phyloP scores from a whole-genome alignment of 1,140 invertebrate species.

The Monochamus saltuarius region DNA sequence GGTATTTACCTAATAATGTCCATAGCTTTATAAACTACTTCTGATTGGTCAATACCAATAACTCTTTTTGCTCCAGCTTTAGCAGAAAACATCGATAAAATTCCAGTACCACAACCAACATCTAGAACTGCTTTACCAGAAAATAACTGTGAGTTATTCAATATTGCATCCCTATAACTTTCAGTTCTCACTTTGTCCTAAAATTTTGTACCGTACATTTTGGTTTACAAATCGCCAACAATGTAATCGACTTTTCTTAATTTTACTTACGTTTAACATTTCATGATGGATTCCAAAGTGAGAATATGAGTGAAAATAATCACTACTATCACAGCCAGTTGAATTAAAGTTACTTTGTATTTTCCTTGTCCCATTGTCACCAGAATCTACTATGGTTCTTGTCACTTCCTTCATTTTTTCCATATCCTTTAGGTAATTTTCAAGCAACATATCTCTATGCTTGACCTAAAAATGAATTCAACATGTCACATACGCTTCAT shows the following conservation, averaged over 20 bases:
- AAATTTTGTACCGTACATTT: conserved; percentile 21
- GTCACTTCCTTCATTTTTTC: conserved; percentile 63
- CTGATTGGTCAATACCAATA: conserved; percentile 90
- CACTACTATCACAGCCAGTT: conserved; percentile 60
- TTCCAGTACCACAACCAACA: conserved; percentile 91
- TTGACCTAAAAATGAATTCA: conserved; percentile 53
- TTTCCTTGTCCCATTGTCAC: conserved; percentile 45
- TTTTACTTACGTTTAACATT: conserved; percentile 75
- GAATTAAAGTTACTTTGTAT: conserved; percentile 55
- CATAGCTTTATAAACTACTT: conserved; percentile 79
- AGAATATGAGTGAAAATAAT: conserved; percentile 94
- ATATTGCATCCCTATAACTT: conserved; percentile 91
- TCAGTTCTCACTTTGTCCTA: conserved; percentile 90
- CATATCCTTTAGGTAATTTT: conserved; percentile 64
- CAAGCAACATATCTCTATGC: conserved; percentile 58
- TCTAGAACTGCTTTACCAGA: conserved; percentile 85
- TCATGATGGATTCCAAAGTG: conserved; percentile 98
- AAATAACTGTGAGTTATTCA: conserved; percentile 73
- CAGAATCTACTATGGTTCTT: conserved; percentile 51
- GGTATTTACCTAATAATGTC: conserved; percentile 65
- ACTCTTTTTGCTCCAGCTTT: conserved; percentile 89
- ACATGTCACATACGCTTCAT: neutral
- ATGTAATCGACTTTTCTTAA: neutral
- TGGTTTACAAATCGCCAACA: neutral
- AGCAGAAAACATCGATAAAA: conserved; percentile 94